Evolutionary conservation across 2,113 vertebrate genomes (phyloP).

Genomic region (Bettongia penicillata): DNA sequence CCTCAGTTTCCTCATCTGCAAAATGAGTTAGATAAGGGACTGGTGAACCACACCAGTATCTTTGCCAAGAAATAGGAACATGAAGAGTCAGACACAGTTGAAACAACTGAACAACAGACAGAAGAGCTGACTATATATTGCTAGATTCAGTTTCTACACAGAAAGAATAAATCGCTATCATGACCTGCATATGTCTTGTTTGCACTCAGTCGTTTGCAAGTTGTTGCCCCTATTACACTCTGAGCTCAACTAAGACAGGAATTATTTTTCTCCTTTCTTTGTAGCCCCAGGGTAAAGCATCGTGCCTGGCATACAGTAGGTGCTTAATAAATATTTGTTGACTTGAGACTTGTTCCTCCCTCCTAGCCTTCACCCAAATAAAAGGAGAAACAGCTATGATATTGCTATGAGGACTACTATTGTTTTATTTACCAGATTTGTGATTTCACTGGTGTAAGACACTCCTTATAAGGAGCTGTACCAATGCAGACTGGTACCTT

Average conservation of each 20-base stretch:
- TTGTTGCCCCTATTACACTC: not conserved
- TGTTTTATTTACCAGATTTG: not conserved
- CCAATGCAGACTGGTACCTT: not conserved
- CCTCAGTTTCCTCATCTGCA: not conserved
- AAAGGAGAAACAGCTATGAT: not conserved
- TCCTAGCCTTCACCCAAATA: not conserved
- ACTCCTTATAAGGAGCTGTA: not conserved
- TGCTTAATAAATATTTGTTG: not conserved
- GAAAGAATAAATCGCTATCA: not conserved
- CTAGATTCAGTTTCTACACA: not conserved
- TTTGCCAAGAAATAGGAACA: not conserved
- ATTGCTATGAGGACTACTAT: not conserved
- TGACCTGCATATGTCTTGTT: not conserved
- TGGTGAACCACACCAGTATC: not conserved
- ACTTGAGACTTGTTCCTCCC: not conserved
- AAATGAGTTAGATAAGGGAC: not conserved
- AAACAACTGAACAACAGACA: not conserved
- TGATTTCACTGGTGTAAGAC: not conserved
- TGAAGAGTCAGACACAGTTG: not conserved
- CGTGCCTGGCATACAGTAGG: not conserved
- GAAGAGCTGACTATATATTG: not conserved
- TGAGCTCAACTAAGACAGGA: not conserved
- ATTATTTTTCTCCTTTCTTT: not conserved
- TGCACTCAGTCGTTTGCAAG: not conserved
- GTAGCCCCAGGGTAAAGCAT: not conserved